phyloP scores from a whole-genome alignment of 2,888 invertebrate genomes.

The Monoplex corrugatus region DNA sequence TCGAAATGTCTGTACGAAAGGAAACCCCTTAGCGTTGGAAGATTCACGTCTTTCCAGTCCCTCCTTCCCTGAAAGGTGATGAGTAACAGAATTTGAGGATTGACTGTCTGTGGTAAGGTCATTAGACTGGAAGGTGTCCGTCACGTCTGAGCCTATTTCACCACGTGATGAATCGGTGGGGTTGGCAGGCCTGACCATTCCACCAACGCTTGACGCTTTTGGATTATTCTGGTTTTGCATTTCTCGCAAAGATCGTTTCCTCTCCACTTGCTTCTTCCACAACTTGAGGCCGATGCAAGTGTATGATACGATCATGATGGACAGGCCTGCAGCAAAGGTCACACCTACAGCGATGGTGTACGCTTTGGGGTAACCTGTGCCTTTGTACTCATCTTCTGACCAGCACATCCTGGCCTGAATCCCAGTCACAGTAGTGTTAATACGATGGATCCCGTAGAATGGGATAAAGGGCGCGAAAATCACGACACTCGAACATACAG shows the following conservation, averaged over 20 bases:
- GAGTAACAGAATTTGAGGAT: too few relatives aligned
- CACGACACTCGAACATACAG: not conserved
- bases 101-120: too few relatives aligned
- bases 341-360: not conserved
- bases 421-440: not conserved
- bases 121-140: not conserved
- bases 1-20: not conserved
- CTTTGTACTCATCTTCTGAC: not conserved
- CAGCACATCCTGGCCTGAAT: constrained; percentile 24
- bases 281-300: not conserved
- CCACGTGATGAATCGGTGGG: not conserved
- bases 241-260: not conserved
- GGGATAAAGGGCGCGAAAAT: constrained; percentile 23
- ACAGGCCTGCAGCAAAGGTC: not conserved
- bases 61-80: too few relatives aligned
- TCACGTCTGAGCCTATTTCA: not conserved
- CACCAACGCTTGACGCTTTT: not conserved
- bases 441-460: not conserved
- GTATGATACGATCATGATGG: not conserved
- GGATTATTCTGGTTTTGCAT: too few relatives aligned
- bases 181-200: not conserved
- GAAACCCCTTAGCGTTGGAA: too few relatives aligned
- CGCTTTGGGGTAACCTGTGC: not conserved
- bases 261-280: not conserved
- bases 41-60: too few relatives aligned